Conservation (phyloP, 2,113 vertebrate genomes). For the Glaucomys volans region DNA sequence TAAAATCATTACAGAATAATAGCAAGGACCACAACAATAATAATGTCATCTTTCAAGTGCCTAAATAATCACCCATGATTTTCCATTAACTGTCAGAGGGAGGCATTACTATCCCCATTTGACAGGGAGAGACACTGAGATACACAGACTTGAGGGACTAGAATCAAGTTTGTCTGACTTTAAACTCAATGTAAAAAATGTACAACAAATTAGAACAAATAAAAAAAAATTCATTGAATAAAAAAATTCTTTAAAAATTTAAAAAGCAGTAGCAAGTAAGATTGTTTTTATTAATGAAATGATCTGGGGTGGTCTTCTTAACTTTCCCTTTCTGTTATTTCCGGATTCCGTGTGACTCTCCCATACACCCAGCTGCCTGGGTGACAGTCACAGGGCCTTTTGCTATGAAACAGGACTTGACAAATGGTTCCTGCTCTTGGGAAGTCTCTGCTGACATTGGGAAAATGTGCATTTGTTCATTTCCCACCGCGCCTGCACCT, state of each 20-base stretch:
- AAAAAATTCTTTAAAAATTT: no score
- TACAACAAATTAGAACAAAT: no score
- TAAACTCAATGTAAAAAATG: not conserved
- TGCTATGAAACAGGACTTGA: not conserved
- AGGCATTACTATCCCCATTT: not conserved
- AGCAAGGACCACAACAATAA: not conserved
- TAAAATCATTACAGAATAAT: slow-evolving; percentile 21
- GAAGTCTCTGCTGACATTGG: not conserved
- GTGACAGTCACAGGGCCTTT: not conserved
- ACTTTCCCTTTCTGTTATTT: not conserved
- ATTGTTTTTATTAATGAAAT: not conserved
- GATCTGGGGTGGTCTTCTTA: not conserved
- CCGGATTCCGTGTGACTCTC: not conserved
- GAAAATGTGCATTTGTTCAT: not conserved
- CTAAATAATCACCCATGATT: not conserved
- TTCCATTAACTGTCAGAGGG: not conserved
- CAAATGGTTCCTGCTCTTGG: not conserved
- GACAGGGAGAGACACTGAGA: not conserved
- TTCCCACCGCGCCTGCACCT: not conserved
- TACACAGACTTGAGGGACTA: not conserved
- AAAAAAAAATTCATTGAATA: not conserved
- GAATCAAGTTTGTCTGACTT: not conserved
- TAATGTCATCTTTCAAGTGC: not conserved
- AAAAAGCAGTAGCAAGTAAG: slow-evolving; percentile 47
- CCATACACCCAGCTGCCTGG: not conserved